Evolutionary conservation across 2,113 vertebrate genomes (phyloP).

Genomic region (Grammomys dolichurus): DNA sequence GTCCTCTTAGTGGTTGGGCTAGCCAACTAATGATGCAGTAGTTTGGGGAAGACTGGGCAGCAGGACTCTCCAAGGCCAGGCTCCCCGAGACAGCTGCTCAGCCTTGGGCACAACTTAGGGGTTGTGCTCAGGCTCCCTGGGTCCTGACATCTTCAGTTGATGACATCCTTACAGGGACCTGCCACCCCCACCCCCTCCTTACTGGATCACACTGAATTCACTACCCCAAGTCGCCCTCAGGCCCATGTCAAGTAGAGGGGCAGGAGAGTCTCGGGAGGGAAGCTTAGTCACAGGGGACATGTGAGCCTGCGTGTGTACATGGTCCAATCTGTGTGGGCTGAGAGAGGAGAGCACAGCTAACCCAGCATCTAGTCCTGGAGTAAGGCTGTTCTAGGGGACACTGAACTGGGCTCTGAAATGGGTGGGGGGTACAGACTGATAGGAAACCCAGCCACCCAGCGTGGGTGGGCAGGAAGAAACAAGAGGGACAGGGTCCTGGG

Average conservation of each 20-base stretch:
- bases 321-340: background rate
- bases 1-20: too few species aligned
- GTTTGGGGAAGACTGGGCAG: background rate
- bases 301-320: rapidly evolving
- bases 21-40: too few species aligned
- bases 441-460: background rate
- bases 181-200: background rate
- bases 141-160: background rate
- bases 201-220: background rate
- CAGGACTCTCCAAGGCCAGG: background rate
- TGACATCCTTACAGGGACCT: background rate
- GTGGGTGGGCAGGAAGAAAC: background rate
- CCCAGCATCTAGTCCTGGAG: rapidly evolving
- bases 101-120: background rate
- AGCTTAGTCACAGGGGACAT: background rate
- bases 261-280: background rate
- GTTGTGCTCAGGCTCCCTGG: background rate
- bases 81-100: background rate
- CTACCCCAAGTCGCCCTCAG: background rate
- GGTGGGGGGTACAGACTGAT: background rate
- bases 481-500: background rate
- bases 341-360: rapidly evolving
- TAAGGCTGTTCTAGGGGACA: background rate
- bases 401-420: background rate
- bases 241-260: too few species aligned